Evolutionary conservation across 2,888 invertebrate genomes (phyloP), one percentile per base, ranked within the genome.

Genomic region (Parnassius mnemosyne): DNA sequence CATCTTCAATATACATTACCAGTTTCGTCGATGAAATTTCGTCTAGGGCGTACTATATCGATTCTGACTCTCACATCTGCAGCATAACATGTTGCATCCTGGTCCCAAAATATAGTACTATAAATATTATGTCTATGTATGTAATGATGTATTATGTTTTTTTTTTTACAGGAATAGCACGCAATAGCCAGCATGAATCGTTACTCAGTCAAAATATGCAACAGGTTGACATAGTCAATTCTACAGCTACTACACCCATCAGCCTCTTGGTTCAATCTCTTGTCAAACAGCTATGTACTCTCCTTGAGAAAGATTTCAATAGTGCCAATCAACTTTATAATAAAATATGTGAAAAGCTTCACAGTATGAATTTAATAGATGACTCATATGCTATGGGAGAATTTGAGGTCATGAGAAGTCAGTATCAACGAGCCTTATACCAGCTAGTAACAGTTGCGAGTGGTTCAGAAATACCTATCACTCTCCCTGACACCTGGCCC

Each of bases 241-340:
- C 87, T 0, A 68, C 85, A 2, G 83, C 86, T 9, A 92, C 93
- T 12, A 93, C 94, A 20, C 93, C 94, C 0, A 93, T 93, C 57
- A 95, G 95, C 75, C 86, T 96, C 9, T 85, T 95, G 1, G 94
- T 95, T 47, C 94, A 95, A 75, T 94, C 95, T 2, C 88, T 95
- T 1, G 92, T 95, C 51, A 94, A 94, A 77, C 94, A 94, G 75
- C 84, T 95, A 12, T 95, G 95, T 75, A 83, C 91, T 5, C 84
- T 94, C 12, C 89, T 95, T 11, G 95, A 95, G 80, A 89, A 92
- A 65, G 94, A 95, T 75, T 78, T 83, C 13, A 73, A 79, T 3
- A 85, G 93, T 68, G 94, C 94, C 16, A 89, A 93, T 65, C 91
- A 92, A 68, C 85, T 95, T 1, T 95, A 95, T 81, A 92, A 93